Conservation (phyloP, 2,113 vertebrate species). For the Gymnobelideus leadbeateri region DNA sequence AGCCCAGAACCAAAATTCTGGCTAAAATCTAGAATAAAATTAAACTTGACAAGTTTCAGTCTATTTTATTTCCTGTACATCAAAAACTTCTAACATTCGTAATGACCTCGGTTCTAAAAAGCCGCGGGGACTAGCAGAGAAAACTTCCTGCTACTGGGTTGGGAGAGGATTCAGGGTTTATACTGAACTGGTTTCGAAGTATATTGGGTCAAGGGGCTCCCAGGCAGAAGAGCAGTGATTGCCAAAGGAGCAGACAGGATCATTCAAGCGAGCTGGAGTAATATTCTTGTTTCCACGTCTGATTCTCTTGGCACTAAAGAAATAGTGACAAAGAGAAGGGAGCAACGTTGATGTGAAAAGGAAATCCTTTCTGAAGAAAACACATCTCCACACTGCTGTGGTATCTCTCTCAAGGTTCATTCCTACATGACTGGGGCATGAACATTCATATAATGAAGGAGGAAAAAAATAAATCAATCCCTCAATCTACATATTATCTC, state of each 20-base stretch:
- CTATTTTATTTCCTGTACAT: conserved; percentile 10
- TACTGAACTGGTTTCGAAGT: background rate
- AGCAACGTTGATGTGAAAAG: background rate
- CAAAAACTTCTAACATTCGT: conserved; percentile 5
- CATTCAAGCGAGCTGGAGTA: background rate
- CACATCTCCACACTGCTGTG: background rate
- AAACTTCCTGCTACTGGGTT: background rate
- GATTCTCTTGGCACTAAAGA: conserved; percentile 14
- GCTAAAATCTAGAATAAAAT: conserved; percentile 38
- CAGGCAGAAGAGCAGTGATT: background rate
- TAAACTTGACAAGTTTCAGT: conserved; percentile 19
- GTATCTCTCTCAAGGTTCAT: background rate
- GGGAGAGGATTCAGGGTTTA: background rate
- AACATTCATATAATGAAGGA: background rate
- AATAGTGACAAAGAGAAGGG: conserved; percentile 18
- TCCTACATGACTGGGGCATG: background rate
- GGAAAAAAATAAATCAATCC: background rate
- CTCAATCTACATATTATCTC: background rate
- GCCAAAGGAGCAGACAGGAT: background rate
- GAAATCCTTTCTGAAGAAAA: background rate
- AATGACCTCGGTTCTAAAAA: conserved; percentile 5
- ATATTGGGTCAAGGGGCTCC: background rate
- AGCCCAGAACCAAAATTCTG: conserved; percentile 29
- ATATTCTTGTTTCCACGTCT: background rate
- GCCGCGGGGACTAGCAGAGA: background rate